Conservation (phyloP, 2,797 vertebrate species). For the Liasis olivaceus region DNA sequence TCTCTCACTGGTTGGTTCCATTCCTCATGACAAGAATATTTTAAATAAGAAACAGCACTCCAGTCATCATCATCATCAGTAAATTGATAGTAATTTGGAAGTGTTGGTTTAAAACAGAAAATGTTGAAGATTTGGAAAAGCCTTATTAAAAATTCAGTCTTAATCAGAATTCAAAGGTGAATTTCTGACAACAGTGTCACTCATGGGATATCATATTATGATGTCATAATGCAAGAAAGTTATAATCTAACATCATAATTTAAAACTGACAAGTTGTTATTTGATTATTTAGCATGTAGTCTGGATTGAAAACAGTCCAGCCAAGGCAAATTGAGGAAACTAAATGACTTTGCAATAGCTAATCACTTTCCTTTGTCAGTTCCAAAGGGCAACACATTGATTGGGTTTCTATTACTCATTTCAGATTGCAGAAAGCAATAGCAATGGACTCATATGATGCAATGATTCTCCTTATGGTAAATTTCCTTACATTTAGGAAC, state of each 20-base stretch:
- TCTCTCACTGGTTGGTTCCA: neutral
- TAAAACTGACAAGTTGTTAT: neutral
- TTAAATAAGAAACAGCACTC: neutral
- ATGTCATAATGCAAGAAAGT: neutral
- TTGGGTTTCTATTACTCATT: no score
- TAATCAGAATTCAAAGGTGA: neutral
- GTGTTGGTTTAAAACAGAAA: neutral
- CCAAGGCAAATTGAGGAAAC: no score
- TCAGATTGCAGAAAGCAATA: no score
- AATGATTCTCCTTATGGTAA: no score
- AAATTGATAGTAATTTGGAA: neutral
- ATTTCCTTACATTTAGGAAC: no score
- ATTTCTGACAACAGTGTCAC: neutral
- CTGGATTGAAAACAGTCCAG: no score
- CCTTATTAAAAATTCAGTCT: neutral
- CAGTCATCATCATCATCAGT: neutral
- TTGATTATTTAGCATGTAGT: neutral
- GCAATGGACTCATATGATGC: no score
- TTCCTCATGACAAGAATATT: neutral
- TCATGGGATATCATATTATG: neutral
- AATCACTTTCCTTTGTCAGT: no score
- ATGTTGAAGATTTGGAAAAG: neutral
- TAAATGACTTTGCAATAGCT: no score
- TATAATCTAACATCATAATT: neutral
- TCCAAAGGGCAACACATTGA: no score